These are phyloP conservation scores for Corythornis cristatus DNA, from an alignment of 2,113 vertebrate genomes.

Conservation along the genomic window DNA sequence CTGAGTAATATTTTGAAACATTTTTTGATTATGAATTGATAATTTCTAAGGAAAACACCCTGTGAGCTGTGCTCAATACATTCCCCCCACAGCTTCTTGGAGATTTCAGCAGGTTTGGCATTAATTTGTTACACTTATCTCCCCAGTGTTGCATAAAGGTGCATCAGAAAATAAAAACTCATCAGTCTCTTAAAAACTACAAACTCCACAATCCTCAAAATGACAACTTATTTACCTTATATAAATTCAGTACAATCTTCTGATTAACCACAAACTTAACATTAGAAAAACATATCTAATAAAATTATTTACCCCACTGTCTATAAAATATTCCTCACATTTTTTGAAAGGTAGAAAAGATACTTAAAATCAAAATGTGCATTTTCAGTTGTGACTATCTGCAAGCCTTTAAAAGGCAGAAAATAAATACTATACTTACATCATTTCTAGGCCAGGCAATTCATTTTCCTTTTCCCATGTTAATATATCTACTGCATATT, in stretches of 20 bases:
- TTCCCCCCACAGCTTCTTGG: not conserved
- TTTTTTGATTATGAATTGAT: not conserved
- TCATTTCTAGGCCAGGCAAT: conserved; percentile 86
- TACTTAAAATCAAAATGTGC: not conserved
- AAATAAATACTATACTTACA: conserved; percentile 77
- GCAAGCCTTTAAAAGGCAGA: not conserved
- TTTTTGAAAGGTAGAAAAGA: not conserved
- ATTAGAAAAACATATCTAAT: not conserved
- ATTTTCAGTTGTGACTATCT: not conserved
- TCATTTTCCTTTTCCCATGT: conserved; percentile 94
- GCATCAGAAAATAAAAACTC: not conserved
- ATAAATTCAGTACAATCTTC: not conserved
- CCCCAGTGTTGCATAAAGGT: not conserved
- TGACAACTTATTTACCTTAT: not conserved
- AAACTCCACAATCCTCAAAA: not conserved
- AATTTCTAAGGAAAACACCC: not conserved
- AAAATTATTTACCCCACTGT: not conserved
- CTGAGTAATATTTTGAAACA: not conserved
- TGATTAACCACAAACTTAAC: not conserved
- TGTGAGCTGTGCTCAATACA: not conserved
- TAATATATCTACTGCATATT: conserved; percentile 93
- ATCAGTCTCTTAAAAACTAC: not conserved
- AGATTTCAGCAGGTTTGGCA: not conserved
- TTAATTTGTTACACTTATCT: not conserved
- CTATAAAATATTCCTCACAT: not conserved